Base-by-base conservation (phyloP, 92 coral and sea anemone species). In the Zoanthus sociatus region DNA sequence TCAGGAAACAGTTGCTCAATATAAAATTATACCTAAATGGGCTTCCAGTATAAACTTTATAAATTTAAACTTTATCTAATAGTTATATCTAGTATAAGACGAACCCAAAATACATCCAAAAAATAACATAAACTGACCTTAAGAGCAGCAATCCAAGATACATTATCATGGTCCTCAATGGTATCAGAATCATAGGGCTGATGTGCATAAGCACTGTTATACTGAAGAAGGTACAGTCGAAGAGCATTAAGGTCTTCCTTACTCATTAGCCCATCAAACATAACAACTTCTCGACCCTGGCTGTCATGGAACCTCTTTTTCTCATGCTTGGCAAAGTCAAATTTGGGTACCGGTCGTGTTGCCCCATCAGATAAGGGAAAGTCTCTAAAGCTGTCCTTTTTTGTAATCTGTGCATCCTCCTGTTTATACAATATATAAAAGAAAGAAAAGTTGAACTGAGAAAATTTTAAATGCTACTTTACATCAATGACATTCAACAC, bases 141-240 rank as follows among this genome's bases (percentile, higher is more conserved):
- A 16, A 94, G 82, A 10, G 16, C n/a, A 18, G 96, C 94, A 61
- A 96, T 94, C 98, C 98, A 96, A 18, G 95, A 89, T 14, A 96
- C 98, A 56, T 96, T 96, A 47, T 96, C 98, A 86, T 96, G 98
- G 60, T 96, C 98, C 58, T 96, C 95, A 63, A 81, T 92, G 1
- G 87, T 21, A 1, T 73, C 84, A 12, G 53, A 32, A 63, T 96
- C 98, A 77, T 91, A 93, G 1, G 90, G 87, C 26, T 91, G 96
- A 83, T 93, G 91, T 0, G 37, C 84, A 77, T 85, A 94, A 0
- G 87, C 94, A 90, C 98, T 90, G 88, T 93, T 93, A 63, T 94
- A 91, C 20, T 93, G 98, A 18, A 94, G 84, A 69, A 96, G 88
- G 69, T 78, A 93, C 11, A 93, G 87, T 5, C 98, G 77, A 60